A percentile compares a stretch with the other conserved stretches of the same genome.
phyloP scores from a whole-genome alignment of 2,797 vertebrate species.

The Phylloscopus collybita region DNA sequence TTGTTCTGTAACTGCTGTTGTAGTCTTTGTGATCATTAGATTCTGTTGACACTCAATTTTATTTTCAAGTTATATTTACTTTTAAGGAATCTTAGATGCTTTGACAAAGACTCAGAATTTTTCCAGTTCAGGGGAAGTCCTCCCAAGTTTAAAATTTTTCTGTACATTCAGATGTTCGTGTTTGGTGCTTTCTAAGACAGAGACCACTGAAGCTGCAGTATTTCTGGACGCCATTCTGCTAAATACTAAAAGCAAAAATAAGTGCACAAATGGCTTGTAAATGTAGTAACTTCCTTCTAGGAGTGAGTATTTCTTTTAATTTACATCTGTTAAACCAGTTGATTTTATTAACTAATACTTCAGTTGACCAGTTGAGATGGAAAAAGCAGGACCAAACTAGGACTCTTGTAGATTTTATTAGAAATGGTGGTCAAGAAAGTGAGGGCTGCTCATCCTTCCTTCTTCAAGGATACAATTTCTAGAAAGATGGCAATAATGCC shows the following conservation, averaged over 20 bases:
- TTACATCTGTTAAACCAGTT: background rate
- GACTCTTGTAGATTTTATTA: background rate
- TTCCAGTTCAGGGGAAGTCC: background rate
- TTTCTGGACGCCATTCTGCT: background rate
- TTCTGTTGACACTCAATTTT: background rate
- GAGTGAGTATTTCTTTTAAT: background rate
- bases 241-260: background rate
- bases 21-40: background rate
- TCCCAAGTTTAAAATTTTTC: background rate
- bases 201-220: background rate
- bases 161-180: background rate
- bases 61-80: background rate
- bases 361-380: background rate
- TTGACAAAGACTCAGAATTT: background rate
- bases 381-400: background rate
- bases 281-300: background rate
- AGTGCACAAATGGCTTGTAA: background rate
- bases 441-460: background rate
- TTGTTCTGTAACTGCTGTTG: background rate
- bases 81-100: background rate
- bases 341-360: background rate
- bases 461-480: background rate
- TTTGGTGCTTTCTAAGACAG: background rate
- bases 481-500: background rate
- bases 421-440: background rate